phyloP scores from a whole-genome alignment of 2,113 vertebrate species.

The Myiagra hebetior region DNA sequence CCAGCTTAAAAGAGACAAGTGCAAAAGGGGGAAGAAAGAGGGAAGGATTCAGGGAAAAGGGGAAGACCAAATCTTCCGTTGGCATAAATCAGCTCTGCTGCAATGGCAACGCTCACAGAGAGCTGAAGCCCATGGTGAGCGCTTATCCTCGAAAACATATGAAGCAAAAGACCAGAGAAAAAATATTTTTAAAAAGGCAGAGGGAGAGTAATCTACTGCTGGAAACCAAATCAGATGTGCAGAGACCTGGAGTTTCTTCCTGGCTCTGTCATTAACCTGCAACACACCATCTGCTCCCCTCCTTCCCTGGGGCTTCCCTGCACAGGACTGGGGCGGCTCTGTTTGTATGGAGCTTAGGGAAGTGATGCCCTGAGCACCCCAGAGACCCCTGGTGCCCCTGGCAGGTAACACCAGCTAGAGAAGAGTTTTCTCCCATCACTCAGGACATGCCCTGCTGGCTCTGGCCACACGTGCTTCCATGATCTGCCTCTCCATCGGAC shows the following conservation, averaged over 20 bases:
- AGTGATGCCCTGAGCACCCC: background rate
- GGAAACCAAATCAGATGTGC: background rate
- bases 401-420: background rate
- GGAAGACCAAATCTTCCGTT: background rate
- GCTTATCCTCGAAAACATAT: background rate
- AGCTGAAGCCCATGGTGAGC: background rate
- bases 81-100: background rate
- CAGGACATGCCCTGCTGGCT: background rate
- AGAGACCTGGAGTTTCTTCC: background rate
- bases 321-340: background rate
- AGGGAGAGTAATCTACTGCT: background rate
- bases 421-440: background rate
- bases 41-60: background rate
- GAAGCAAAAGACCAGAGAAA: background rate
- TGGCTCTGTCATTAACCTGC: background rate
- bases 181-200: background rate
- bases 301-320: background rate
- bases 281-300: background rate
- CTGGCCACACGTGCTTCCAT: background rate
- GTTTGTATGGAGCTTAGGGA: background rate
- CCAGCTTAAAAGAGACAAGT: constrained; percentile 5
- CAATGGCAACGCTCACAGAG: background rate
- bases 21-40: background rate
- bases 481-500: background rate
- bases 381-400: background rate